Conservation (phyloP, 2,888 invertebrate species). For the Holacanthella duospinosa region DNA sequence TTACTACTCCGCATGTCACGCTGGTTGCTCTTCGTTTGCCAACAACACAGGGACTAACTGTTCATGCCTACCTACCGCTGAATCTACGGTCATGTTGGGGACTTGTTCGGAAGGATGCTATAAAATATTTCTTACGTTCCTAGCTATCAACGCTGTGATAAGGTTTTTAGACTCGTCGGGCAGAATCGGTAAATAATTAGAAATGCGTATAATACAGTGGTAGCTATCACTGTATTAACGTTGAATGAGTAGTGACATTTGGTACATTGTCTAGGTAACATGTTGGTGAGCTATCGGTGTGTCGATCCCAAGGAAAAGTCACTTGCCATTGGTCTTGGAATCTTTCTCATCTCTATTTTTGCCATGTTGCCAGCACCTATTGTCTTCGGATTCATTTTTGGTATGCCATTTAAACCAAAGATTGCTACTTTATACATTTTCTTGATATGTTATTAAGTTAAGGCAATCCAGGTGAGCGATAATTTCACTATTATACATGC, state of each 20-base stretch:
- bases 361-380: slow-evolving; percentile 60
- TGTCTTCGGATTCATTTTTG: slow-evolving; percentile 57
- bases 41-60: slow-evolving; percentile 20
- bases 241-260: no score
- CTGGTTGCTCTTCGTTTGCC: slow-evolving; percentile 49
- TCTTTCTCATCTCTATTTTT: slow-evolving; percentile 52
- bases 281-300: slow-evolving; percentile 50
- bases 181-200: slow-evolving; percentile 45
- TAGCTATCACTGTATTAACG: background rate
- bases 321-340: slow-evolving; percentile 53
- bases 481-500: no score
- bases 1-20: slow-evolving; percentile 63
- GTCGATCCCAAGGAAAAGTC: slow-evolving; percentile 48
- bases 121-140: slow-evolving; percentile 40
- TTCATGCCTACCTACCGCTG: slow-evolving; percentile 19
- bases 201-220: background rate
- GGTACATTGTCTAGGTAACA: no score
- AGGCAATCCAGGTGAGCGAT: no score
- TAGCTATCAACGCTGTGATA: slow-evolving; percentile 42
- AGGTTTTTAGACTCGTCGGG: slow-evolving; percentile 56
- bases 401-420: slow-evolving; percentile 43
- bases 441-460: no score
- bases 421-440: background rate
- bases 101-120: slow-evolving; percentile 49
- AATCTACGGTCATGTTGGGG: slow-evolving; percentile 19